Percentiles rank a stretch among this genome's conserved stretches.
These are phyloP conservation scores for Stomorhina lunata DNA, from an alignment of 2,888 invertebrate species.

Conservation along the genomic window DNA sequence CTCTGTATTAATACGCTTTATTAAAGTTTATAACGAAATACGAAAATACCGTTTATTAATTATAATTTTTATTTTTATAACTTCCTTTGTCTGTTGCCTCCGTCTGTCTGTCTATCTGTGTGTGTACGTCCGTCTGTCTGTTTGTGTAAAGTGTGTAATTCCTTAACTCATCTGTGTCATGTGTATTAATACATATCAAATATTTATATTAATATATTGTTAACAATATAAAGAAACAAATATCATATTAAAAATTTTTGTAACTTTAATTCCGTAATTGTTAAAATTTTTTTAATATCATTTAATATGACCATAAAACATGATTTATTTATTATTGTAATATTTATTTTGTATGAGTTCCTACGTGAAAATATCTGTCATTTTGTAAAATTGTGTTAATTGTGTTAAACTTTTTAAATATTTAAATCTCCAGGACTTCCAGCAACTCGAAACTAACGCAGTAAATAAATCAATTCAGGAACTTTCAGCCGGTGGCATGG, in stretches of 20 bases:
- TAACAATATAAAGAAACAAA: conserved; percentile 22
- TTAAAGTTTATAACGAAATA: conserved; percentile 34
- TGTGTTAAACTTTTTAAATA: conserved; percentile 51
- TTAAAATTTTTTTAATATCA: conserved; percentile 23
- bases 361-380: background rate
- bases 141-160: background rate
- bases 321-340: no score
- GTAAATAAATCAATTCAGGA: conserved; percentile 87
- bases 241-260: conserved; percentile 7
- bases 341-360: no score
- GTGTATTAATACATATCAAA: background rate
- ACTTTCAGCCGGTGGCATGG: conserved; percentile 83
- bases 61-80: conserved; percentile 44
- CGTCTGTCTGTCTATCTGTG: background rate
- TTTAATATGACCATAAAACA: background rate
- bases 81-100: conserved; percentile 14
- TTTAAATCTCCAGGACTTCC: conserved; percentile 72
- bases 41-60: conserved; percentile 37
- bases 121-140: background rate
- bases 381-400: background rate
- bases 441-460: conserved; percentile 87
- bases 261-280: conserved; percentile 36
- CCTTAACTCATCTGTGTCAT: background rate
- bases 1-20: conserved; percentile 38
- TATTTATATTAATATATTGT: no score